Base-by-base conservation (phyloP, 2,113 vertebrate species). In the Alouatta palliata region DNA sequence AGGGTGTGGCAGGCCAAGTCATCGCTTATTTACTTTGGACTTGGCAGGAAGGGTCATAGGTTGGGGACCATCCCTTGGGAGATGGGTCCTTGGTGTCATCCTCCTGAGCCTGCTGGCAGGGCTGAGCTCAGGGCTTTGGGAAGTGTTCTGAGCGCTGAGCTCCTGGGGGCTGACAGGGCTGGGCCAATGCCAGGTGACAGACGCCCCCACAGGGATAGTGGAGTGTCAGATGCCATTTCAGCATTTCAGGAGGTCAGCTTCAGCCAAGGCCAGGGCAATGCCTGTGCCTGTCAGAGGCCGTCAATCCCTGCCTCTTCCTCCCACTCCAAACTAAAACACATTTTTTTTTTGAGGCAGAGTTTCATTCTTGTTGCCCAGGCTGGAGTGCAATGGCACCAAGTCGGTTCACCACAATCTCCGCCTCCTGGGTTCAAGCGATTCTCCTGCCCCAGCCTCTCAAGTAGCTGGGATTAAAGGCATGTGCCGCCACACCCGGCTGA, bases 121-220 rank as follows among this genome's bases (percentile, higher is more conserved):
- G 47, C n/a, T 61, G 6, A 45, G 40, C 49, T 66, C 35, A 66
- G 52, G 37, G 43, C 13, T 81, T 70, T 47, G 17, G 21, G 21
- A 19, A 10, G 4, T 21, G 19, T 11, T 35, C 56, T 47, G 35
- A 92, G 32, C 45, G 27, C 8, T 4, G 61, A n/a, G 19, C 52
- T 61, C 94, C 83, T 35, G 49, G 2, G 17, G 3, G 5, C 8
- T 68, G 10, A 61, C 30, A 56, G 4, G 23, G n/a, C 32, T 35
- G 52, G 58, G 47, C 27, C n/a, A 19, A 30, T 47, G 10, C 52
- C 19, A 35, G 43, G 35, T n/a, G 40, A 93, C 10, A 2, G 43
- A 49, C 13, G 9, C 5, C 9, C 54, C 54, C 21, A 45, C 0
- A 0, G 37, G 81, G 35, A 21, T 30, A 2, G 7, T 4, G n/a